These are phyloP conservation scores for Hymenochirus boettgeri DNA, from an alignment of 2,113 vertebrate species.

Conservation along the genomic window DNA sequence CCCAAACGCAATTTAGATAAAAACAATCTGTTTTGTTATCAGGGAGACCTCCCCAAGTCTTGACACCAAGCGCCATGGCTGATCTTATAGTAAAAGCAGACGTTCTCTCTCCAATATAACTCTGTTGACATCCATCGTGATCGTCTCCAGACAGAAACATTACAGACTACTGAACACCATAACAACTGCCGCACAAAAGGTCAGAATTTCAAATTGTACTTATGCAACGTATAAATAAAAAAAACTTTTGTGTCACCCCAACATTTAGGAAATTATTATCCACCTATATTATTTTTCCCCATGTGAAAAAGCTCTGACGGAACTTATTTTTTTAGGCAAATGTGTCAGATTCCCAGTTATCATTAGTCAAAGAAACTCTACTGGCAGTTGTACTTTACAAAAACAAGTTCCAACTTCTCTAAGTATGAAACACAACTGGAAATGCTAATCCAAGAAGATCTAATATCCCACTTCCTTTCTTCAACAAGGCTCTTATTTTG, in stretches of 20 bases:
- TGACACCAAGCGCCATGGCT: not conserved
- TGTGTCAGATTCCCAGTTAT: not conserved
- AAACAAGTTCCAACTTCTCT: not conserved
- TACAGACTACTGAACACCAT: not conserved
- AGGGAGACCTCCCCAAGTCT: not conserved
- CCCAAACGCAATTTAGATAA: not conserved
- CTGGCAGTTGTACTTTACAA: not conserved
- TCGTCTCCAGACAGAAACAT: not conserved
- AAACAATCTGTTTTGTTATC: not conserved
- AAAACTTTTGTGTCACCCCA: not conserved
- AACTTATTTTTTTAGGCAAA: not conserved
- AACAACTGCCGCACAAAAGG: not conserved
- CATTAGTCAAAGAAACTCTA: not conserved
- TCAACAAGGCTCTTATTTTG: not conserved
- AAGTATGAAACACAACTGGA: slow-evolving; percentile 4
- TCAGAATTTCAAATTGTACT: not conserved
- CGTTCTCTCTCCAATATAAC: not conserved
- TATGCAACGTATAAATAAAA: not conserved
- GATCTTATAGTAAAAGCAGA: not conserved
- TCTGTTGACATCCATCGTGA: not conserved
- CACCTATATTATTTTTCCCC: no score
- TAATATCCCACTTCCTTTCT: not conserved
- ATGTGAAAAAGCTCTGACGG: not conserved
- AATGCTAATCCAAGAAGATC: not conserved
- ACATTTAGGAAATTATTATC: not conserved